Percentiles rank a stretch among this genome's conserved stretches.
These are phyloP conservation scores for Haliclona indistincta DNA, from an alignment of 37 sponge, comb jelly and placozoan genomes.

Conservation along the genomic window DNA sequence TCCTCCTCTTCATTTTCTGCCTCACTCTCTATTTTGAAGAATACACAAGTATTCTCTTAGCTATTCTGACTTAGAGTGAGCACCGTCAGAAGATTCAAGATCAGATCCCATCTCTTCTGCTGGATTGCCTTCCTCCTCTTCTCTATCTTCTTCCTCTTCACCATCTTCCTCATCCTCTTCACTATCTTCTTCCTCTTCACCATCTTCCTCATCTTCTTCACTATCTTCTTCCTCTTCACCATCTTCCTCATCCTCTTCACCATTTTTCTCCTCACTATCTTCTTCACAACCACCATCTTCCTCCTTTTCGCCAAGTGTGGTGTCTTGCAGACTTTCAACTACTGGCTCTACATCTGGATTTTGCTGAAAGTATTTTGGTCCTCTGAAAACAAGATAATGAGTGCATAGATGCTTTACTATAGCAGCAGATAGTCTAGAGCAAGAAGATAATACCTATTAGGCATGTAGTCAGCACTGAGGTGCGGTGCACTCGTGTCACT, in stretches of 20 bases:
- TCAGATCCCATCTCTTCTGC: not conserved
- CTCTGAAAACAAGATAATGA: not conserved
- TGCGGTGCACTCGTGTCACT: not conserved
- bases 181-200: conserved; percentile 28
- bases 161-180: conserved; percentile 25
- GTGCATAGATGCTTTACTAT: too few species aligned
- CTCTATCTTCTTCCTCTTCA: conserved; percentile 28
- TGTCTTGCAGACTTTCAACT: not conserved
- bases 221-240: not conserved
- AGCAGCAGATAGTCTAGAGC: too few species aligned
- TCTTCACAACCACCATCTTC: not conserved
- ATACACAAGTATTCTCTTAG: too few species aligned
- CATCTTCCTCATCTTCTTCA: conserved; percentile 29
- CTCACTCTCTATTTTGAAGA: too few species aligned
- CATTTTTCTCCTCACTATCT: conserved; percentile 4
- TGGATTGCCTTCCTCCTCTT: conserved; percentile 46
- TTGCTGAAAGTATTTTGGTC: not conserved
- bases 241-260: conserved; percentile 5
- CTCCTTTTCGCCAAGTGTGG: not conserved
- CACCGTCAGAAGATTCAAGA: too few species aligned
- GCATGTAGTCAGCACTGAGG: conserved; percentile 41
- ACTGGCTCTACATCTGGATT: not conserved
- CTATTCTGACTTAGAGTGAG: too few species aligned
- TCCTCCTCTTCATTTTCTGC: too few species aligned
- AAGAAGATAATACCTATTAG: too few species aligned